Conservation (phyloP, 2,797 vertebrate genomes). For the Zonotrichia albicollis region DNA sequence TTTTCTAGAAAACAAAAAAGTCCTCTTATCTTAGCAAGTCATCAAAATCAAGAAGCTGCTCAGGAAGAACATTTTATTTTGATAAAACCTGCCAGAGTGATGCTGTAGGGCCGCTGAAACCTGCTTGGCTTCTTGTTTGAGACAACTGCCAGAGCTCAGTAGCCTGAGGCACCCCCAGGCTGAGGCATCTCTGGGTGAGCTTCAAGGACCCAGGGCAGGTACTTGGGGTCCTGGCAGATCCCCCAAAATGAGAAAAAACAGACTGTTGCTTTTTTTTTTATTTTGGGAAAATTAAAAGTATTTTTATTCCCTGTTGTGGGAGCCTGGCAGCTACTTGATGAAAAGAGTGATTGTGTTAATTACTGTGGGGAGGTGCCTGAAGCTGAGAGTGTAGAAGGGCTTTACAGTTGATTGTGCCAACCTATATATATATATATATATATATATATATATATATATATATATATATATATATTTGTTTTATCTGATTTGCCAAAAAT, state of each 20-base stretch:
- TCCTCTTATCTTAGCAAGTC: neutral
- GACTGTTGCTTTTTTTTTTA: neutral
- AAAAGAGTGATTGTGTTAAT: neutral
- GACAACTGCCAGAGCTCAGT: neutral
- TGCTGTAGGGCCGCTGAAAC: neutral
- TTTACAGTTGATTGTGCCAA: neutral
- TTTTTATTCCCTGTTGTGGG: neutral
- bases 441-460: too few relatives aligned
- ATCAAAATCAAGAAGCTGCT: neutral
- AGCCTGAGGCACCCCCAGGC: neutral
- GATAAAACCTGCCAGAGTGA: neutral
- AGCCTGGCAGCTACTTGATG: neutral
- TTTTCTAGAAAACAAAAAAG: neutral
- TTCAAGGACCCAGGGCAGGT: neutral
- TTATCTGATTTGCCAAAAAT: neutral
- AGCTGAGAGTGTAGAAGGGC: neutral
- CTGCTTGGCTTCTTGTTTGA: conserved; percentile 5
- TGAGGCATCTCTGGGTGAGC: neutral
- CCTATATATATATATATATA: too few relatives aligned
- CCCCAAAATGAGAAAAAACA: neutral
- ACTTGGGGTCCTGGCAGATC: neutral
- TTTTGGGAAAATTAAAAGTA: neutral
- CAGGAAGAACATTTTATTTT: neutral
- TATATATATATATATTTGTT: neutral
- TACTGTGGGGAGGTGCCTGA: neutral